Conservation (phyloP, 2,888 invertebrate genomes). For the Brassicogethes aeneus region DNA sequence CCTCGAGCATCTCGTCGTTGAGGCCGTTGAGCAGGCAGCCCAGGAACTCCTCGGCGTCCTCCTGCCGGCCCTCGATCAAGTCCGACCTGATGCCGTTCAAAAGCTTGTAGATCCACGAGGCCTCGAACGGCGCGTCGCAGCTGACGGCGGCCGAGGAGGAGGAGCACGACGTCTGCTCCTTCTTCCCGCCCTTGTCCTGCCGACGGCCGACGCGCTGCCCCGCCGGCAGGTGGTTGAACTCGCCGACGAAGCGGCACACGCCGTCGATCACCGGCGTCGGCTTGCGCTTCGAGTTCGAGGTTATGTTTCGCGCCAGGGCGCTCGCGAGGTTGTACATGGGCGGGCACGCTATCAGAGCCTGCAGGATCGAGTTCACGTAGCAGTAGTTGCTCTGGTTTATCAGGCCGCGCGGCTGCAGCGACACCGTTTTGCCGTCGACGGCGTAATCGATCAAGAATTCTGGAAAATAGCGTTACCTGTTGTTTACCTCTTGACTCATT, state of each 20-base stretch:
- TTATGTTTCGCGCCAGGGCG: conserved; percentile 61
- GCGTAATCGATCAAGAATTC: conserved; percentile 68
- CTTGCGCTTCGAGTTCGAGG: conserved; percentile 41
- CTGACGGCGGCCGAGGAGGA: conserved; percentile 37
- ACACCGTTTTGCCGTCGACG: conserved; percentile 69
- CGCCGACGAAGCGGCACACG: conserved; percentile 73
- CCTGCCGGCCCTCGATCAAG: conserved; percentile 82
- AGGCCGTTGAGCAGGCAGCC: conserved; percentile 87
- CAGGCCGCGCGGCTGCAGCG: conserved; percentile 81
- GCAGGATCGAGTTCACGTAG: conserved; percentile 91
- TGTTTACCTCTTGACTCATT: no score
- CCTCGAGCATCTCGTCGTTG: conserved; percentile 95
- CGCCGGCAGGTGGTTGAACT: conserved; percentile 62
- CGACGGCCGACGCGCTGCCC: conserved; percentile 42
- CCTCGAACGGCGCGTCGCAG: conserved; percentile 79
- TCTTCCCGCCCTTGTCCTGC: conserved; percentile 37
- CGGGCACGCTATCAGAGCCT: conserved; percentile 89
- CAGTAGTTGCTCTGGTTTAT: conserved; percentile 93
- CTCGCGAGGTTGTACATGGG: conserved; percentile 89
- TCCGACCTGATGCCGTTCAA: conserved; percentile 67
- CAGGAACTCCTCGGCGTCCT: conserved; percentile 96
- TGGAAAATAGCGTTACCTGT: no score
- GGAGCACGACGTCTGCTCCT: conserved; percentile 44
- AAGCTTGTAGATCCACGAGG: conserved; percentile 78
- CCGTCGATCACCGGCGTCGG: conserved; percentile 82